Evolutionary conservation across 2,797 vertebrate species (phyloP).

Genomic region (Uromys caudimaculatus): DNA sequence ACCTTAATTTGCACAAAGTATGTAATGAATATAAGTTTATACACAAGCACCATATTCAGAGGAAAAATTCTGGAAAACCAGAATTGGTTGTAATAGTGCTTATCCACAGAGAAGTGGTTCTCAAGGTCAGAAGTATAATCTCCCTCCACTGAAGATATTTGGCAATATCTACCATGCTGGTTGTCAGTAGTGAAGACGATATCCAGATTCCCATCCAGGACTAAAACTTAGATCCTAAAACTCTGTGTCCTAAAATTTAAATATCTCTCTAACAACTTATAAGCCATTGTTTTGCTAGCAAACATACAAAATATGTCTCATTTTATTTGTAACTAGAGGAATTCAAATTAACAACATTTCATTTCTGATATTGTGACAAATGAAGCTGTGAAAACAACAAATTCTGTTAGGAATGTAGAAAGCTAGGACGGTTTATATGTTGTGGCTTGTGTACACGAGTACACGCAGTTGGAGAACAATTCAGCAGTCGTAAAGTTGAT

Average conservation of each 20-base stretch:
- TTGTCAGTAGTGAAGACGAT: slow-evolving; percentile 7
- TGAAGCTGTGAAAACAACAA: slow-evolving; percentile 48
- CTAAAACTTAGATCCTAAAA: slow-evolving; percentile 41
- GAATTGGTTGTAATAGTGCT: not conserved
- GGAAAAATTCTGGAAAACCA: not conserved
- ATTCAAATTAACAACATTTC: slow-evolving; percentile 38
- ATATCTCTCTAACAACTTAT: slow-evolving; percentile 33
- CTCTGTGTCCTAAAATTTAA: slow-evolving; percentile 27
- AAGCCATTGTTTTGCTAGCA: slow-evolving; percentile 4
- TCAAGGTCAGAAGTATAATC: not conserved
- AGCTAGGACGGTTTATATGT: not conserved
- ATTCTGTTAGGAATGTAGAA: not conserved
- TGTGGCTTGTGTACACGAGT: not conserved
- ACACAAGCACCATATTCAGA: not conserved
- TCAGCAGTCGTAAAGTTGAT: not conserved
- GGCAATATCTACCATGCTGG: not conserved
- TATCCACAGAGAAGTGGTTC: not conserved
- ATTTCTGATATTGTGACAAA: slow-evolving; percentile 18
- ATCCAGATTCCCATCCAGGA: slow-evolving; percentile 42
- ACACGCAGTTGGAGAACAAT: not conserved
- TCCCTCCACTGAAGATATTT: slow-evolving; percentile 6
- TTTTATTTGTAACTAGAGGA: slow-evolving; percentile 47
- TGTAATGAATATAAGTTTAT: not conserved
- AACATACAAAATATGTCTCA: slow-evolving; percentile 15
- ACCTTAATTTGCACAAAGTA: not conserved